phyloP scores from a whole-genome alignment of 1,140 invertebrate species.

The Orchestia grillus region DNA sequence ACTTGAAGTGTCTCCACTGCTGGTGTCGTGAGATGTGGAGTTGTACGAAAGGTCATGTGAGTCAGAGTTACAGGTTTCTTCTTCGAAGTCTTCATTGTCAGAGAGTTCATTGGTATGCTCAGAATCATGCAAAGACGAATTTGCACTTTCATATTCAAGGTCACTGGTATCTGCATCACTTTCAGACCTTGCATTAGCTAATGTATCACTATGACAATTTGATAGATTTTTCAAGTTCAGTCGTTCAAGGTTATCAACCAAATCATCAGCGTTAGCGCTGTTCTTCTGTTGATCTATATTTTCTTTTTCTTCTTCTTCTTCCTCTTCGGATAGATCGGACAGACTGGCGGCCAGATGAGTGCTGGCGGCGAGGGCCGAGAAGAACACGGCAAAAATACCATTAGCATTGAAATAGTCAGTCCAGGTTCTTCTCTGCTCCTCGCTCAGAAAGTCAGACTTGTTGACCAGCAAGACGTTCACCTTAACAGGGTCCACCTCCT shows the following conservation, averaged over 20 bases:
- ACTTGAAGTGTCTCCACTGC: not conserved
- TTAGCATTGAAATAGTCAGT: conserved; percentile 85
- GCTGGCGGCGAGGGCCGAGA: conserved; percentile 77
- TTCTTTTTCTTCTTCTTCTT: conserved; percentile 67
- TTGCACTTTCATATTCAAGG: conserved; percentile 37
- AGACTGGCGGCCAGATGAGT: conserved; percentile 42
- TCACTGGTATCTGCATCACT: not conserved
- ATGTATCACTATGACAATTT: not conserved
- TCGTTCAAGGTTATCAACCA: not conserved
- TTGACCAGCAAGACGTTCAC: conserved; percentile 91
- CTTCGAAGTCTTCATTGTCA: not conserved
- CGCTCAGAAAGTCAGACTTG: conserved; percentile 94
- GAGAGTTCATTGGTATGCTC: not conserved
- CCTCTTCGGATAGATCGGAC: conserved; percentile 65
- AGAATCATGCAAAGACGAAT: not conserved
- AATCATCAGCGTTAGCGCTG: not conserved
- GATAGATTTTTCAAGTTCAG: not conserved
- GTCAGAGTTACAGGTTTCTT: not conserved
- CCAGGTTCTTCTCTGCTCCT: conserved; percentile 87
- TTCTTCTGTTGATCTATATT: not conserved
- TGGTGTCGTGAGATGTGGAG: not conserved
- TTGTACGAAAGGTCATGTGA: not conserved
- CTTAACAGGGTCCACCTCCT: conserved; percentile 85
- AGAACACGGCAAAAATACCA: conserved; percentile 83
- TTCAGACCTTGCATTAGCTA: not conserved